These are phyloP conservation scores for Pycnonotus jocosus DNA, from an alignment of 2,113 vertebrate species.

Conservation along the genomic window DNA sequence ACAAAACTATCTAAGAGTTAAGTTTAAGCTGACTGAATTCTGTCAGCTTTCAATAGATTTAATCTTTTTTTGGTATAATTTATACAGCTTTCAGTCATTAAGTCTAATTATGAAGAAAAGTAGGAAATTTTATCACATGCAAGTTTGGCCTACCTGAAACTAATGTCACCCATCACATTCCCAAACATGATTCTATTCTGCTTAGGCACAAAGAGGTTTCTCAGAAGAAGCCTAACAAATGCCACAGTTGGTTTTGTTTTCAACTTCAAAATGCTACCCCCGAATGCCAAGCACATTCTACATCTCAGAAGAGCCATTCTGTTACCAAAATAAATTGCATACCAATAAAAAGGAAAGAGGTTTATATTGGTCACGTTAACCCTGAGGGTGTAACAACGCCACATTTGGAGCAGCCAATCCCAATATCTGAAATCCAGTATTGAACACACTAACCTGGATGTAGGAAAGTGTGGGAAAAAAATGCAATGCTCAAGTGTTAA, in stretches of 20 bases:
- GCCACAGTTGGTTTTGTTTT: background rate
- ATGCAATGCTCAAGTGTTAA: background rate
- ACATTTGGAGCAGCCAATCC: background rate
- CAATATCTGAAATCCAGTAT: background rate
- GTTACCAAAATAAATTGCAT: background rate
- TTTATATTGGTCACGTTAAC: background rate
- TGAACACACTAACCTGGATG: background rate
- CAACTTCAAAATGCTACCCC: background rate
- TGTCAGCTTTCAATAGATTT: background rate
- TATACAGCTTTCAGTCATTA: background rate
- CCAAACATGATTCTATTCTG: background rate
- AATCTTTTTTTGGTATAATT: background rate
- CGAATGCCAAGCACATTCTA: background rate
- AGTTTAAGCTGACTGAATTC: background rate
- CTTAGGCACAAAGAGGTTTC: background rate
- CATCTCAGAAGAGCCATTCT: background rate
- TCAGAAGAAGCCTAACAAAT: background rate
- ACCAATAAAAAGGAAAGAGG: background rate
- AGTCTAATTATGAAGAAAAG: background rate
- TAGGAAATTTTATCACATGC: background rate
- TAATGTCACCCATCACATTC: background rate
- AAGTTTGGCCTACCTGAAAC: background rate
- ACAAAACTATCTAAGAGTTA: background rate
- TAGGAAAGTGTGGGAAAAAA: background rate
- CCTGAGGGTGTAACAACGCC: background rate